Evolutionary conservation across 2,113 vertebrate genomes (phyloP).

Genomic region (Silurus asotus): DNA sequence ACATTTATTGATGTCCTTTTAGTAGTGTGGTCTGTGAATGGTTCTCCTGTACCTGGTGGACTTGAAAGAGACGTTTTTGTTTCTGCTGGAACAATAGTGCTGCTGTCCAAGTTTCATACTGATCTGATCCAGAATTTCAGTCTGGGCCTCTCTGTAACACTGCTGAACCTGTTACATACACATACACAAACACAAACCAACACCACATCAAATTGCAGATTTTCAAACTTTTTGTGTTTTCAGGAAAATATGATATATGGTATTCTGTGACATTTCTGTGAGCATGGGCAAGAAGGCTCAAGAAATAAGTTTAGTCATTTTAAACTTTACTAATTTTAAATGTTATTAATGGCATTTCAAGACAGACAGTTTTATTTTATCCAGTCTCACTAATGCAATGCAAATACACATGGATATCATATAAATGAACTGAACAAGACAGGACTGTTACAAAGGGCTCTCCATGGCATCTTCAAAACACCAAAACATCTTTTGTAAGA

Average conservation of each 20-base stretch:
- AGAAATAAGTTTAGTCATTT: background rate
- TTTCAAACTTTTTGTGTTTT: background rate
- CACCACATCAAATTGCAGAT: background rate
- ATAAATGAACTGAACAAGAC: too few relatives aligned
- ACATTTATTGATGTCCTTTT: background rate
- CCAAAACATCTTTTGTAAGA: background rate
- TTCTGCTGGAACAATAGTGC: constrained; percentile 79
- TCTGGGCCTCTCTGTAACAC: constrained; percentile 83
- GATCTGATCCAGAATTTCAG: constrained; percentile 91
- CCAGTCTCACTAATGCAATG: too few relatives aligned
- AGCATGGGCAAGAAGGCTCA: background rate
- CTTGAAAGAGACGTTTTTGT: constrained; percentile 78
- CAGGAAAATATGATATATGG: background rate
- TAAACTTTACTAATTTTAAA: background rate
- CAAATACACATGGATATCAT: too few relatives aligned
- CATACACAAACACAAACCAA: constrained; percentile 11
- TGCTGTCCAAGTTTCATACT: constrained; percentile 85
- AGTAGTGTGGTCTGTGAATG: constrained; percentile 49
- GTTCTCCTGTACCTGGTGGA: constrained; percentile 82
- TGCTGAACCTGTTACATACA: constrained; percentile 72
- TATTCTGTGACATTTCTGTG: background rate
- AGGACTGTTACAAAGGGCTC: background rate
- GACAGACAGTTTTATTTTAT: too few relatives aligned
- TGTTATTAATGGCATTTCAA: too few relatives aligned
- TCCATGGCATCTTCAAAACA: background rate